These are phyloP conservation scores for Ethmia dodecea DNA, from an alignment of 2,888 invertebrate genomes.

Conservation along the genomic window DNA sequence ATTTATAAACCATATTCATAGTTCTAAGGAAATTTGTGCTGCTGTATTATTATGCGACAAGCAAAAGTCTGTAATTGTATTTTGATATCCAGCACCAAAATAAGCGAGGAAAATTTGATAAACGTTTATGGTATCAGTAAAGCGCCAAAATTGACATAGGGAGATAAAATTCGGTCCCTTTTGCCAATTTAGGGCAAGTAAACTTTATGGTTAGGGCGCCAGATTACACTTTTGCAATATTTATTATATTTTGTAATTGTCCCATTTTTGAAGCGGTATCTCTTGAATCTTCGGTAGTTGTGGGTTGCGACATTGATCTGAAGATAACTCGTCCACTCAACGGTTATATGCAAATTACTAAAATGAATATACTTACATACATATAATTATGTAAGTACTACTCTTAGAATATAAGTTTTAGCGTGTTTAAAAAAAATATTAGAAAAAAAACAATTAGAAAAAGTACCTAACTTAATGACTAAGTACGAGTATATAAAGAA, in stretches of 20 bases:
- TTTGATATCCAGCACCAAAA: too few relatives aligned
- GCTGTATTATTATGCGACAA: too few relatives aligned
- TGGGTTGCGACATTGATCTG: constrained; percentile 38
- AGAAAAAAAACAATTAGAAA: too few relatives aligned
- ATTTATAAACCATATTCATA: too few relatives aligned
- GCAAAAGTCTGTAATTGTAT: too few relatives aligned
- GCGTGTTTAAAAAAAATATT: too few relatives aligned
- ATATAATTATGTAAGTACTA: too few relatives aligned
- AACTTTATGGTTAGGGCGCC: constrained; percentile 63
- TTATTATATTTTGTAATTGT: constrained; percentile 73
- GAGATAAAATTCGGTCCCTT: constrained; percentile 60
- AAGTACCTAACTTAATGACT: too few relatives aligned
- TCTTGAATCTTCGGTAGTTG: constrained; percentile 10
- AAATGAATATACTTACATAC: too few relatives aligned
- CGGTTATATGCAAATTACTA: constrained; percentile 35
- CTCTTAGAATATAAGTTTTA: too few relatives aligned
- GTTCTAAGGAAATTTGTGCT: too few relatives aligned
- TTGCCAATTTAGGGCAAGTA: constrained; percentile 54
- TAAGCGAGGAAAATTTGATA: background rate
- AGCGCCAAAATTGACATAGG: constrained; percentile 47
- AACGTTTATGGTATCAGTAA: constrained; percentile 8
- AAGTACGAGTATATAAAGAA: too few relatives aligned
- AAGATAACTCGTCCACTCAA: constrained; percentile 23
- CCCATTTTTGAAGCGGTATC: constrained; percentile 51
- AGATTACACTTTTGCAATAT: constrained; percentile 51